Percentiles rank a stretch among this genome's conserved stretches.
phyloP scores from a whole-genome alignment of 1,140 invertebrate species.

The Anoplophora glabripennis region DNA sequence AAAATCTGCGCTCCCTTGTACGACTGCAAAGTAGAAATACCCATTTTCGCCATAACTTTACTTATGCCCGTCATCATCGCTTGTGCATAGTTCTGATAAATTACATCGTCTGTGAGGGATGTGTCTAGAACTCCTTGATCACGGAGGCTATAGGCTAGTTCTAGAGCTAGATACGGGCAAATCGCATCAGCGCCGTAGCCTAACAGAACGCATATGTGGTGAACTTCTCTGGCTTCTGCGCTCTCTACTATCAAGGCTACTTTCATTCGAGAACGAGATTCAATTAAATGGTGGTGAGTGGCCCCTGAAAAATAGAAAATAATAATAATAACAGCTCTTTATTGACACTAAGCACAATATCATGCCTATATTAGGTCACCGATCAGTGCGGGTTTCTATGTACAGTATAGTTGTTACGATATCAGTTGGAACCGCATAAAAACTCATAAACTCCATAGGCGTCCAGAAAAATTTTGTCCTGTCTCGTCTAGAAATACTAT shows the following conservation, averaged over 20 bases:
- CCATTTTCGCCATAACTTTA: conserved; percentile 98
- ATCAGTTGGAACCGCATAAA: too few relatives aligned
- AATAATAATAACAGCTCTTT: too few relatives aligned
- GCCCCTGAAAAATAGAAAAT: conserved; percentile 57
- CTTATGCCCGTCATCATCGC: conserved; percentile 49
- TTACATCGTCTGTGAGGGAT: conserved; percentile 75
- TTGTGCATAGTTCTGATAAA: conserved; percentile 70
- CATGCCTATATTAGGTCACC: too few relatives aligned
- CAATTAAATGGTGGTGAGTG: conserved; percentile 94
- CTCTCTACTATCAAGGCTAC: conserved; percentile 92
- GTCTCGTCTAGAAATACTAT: too few relatives aligned
- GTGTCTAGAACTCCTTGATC: conserved; percentile 78
- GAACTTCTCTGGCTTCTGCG: conserved; percentile 92
- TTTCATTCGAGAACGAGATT: conserved; percentile 93
- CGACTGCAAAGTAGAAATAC: conserved; percentile 97
- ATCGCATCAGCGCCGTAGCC: conserved; percentile 98
- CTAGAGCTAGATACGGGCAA: conserved; percentile 96
- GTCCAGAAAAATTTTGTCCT: too few relatives aligned
- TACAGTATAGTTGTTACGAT: too few relatives aligned
- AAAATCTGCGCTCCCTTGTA: conserved; percentile 99
- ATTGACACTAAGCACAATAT: too few relatives aligned
- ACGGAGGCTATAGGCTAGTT: conserved; percentile 79
- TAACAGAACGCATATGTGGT: conserved; percentile 93
- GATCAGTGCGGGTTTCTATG: too few relatives aligned
- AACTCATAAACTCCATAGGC: too few relatives aligned